phyloP scores from a whole-genome alignment of 1,140 invertebrate genomes.

The Aphelenchoides avenae region DNA sequence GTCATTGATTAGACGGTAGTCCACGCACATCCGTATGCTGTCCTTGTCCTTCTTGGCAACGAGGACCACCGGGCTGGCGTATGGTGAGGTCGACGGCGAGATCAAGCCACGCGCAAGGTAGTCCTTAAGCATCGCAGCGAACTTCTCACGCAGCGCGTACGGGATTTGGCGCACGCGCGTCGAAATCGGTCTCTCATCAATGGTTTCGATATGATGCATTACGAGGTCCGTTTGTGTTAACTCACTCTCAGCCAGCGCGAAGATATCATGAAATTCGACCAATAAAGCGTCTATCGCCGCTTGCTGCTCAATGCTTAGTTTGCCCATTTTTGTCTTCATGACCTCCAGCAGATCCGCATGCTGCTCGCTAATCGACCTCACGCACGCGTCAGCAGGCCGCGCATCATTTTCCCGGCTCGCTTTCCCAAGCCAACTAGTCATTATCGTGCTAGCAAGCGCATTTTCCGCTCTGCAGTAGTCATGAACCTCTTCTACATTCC shows the following conservation, averaged over 20 bases:
- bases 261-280: conserved; percentile 15
- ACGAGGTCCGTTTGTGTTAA: conserved; percentile 41
- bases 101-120: conserved; percentile 25
- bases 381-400: no score
- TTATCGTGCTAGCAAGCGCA: no score
- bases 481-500: no score
- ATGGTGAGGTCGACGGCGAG: conserved; percentile 61
- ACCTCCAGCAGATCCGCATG: no score
- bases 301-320: no score
- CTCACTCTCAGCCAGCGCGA: conserved; percentile 66
- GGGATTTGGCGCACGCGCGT: conserved; percentile 21
- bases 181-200: conserved; percentile 38
- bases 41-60: conserved; percentile 64
- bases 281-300: no score
- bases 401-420: no score
- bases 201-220: conserved; percentile 51
- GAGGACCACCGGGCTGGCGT: conserved; percentile 62
- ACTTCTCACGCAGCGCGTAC: conserved; percentile 10
- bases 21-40: conserved; percentile 60
- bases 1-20: conserved; percentile 62
- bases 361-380: no score
- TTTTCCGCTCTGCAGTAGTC: no score
- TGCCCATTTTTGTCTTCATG: no score
- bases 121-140: conserved; percentile 25
- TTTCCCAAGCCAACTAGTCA: no score